Evolutionary conservation across 2,113 vertebrate species (phyloP).

Genomic region (Condylura cristata): DNA sequence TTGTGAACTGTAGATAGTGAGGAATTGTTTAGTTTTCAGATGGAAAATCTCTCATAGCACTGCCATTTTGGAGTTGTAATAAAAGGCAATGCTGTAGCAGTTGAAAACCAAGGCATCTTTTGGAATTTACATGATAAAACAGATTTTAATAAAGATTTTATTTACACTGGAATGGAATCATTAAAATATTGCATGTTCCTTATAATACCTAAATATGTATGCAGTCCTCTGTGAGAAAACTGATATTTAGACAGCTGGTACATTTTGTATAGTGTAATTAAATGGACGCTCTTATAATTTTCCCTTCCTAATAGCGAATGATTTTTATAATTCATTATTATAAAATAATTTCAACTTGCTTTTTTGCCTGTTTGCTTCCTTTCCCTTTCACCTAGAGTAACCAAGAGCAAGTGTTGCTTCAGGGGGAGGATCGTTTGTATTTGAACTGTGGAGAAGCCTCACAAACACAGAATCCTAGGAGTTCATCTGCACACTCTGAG

Average conservation of each 20-base stretch:
- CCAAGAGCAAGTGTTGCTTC: constrained; percentile 98
- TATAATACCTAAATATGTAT: background rate
- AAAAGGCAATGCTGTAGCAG: background rate
- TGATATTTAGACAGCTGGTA: background rate
- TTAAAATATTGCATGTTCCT: constrained; percentile 14
- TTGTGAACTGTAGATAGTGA: constrained; percentile 22
- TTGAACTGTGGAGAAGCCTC: constrained; percentile 96
- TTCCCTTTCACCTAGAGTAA: constrained; percentile 89
- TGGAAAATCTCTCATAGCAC: background rate
- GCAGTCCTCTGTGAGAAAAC: constrained; percentile 27
- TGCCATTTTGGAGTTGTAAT: background rate
- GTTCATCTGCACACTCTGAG: constrained; percentile 81
- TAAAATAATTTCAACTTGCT: no score
- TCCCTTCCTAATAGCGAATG: background rate
- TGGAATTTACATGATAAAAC: background rate
- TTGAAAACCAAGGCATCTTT: background rate
- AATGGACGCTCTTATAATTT: background rate
- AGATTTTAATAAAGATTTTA: background rate
- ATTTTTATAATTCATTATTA: no score
- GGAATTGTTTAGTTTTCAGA: constrained; percentile 15
- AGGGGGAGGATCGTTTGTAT: constrained; percentile 98
- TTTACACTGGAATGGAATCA: constrained; percentile 18
- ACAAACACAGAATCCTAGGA: constrained; percentile 89
- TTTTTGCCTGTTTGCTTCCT: constrained; percentile 15
- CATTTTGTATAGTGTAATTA: background rate